A percentile compares a stretch with the other conserved stretches of the same genome.
Evolutionary conservation across 2,113 vertebrate genomes (phyloP).

Genomic region (Ursus arctos): DNA sequence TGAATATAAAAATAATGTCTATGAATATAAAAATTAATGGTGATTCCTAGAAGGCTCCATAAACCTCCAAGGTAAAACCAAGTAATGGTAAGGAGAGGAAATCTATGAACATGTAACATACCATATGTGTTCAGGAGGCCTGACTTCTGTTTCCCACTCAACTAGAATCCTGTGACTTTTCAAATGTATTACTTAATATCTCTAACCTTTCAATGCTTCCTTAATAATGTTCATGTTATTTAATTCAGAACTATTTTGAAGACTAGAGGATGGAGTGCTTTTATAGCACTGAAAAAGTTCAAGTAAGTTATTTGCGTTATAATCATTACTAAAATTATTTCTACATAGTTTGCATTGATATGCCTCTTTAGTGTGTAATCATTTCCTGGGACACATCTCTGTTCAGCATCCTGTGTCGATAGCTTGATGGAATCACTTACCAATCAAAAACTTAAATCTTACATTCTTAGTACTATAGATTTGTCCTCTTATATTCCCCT

Average conservation of each 20-base stretch:
- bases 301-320: background rate
- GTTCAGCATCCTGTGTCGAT: background rate
- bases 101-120: background rate
- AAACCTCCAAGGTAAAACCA: constrained; percentile 32
- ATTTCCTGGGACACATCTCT: background rate
- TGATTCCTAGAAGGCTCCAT: background rate
- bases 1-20: background rate
- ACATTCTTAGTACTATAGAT: background rate
- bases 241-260: background rate
- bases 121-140: background rate
- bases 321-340: background rate
- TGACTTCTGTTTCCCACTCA: background rate
- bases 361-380: background rate
- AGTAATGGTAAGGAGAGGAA: background rate
- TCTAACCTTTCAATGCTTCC: background rate
- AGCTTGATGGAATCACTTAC: background rate
- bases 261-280: background rate
- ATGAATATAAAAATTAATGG: background rate
- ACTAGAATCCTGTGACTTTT: background rate
- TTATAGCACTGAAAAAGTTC: background rate
- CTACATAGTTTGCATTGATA: background rate
- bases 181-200: background rate
- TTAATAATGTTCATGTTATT: background rate
- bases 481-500: background rate
- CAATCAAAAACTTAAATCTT: background rate